These are phyloP conservation scores for Phlogophora meticulosa DNA, from an alignment of 2,888 invertebrate species.

Conservation along the genomic window DNA sequence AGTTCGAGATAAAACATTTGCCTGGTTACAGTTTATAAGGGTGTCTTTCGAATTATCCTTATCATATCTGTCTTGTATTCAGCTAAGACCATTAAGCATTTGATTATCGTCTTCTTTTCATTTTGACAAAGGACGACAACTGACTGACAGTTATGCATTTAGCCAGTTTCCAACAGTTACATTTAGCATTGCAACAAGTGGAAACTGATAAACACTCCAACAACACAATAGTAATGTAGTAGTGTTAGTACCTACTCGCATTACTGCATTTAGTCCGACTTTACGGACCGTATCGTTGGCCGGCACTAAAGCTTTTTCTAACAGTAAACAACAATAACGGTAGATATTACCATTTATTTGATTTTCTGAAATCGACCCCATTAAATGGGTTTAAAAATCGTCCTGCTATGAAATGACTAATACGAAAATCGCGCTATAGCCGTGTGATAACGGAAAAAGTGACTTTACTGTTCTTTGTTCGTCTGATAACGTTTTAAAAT, in stretches of 20 bases:
- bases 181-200: slow-evolving; percentile 15
- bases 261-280: slow-evolving; percentile 59
- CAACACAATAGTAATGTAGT: slow-evolving; percentile 56
- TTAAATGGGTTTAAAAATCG: slow-evolving; percentile 60
- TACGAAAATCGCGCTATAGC: slow-evolving; percentile 44
- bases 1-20: slow-evolving; percentile 52
- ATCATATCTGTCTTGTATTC: slow-evolving; percentile 2
- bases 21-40: slow-evolving; percentile 17
- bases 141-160: not conserved
- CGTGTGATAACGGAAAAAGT: slow-evolving; percentile 60
- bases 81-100: not conserved
- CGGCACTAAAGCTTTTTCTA: slow-evolving; percentile 65
- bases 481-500: slow-evolving; percentile 52
- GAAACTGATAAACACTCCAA: slow-evolving; percentile 52
- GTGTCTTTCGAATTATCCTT: slow-evolving; percentile 1
- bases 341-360: slow-evolving; percentile 74
- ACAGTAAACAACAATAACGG: slow-evolving; percentile 71
- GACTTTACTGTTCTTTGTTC: slow-evolving; percentile 51
- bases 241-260: slow-evolving; percentile 53
- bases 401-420: slow-evolving; percentile 45
- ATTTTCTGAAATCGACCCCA: slow-evolving; percentile 70
- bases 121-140: slow-evolving; percentile 7
- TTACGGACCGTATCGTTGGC: slow-evolving; percentile 63
- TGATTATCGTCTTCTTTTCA: slow-evolving; percentile 3
- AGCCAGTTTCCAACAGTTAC: not conserved